Base-by-base conservation (phyloP, 2,888 invertebrate genomes). In the Dasysyrphus albostriatus region DNA sequence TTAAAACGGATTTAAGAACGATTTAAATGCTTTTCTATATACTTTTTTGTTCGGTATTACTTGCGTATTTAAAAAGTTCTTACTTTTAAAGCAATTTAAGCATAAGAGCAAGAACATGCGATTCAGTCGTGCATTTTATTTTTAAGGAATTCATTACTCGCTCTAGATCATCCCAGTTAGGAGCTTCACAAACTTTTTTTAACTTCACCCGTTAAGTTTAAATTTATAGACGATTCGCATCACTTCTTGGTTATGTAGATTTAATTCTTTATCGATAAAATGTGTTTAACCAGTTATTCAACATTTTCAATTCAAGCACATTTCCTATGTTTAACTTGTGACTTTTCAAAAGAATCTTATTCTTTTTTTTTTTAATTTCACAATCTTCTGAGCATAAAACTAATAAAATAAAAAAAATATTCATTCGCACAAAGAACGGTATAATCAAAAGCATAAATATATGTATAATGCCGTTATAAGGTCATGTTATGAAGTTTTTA, bases 371-470 rank as follows among this genome's bases (percentile, higher is more conserved):
- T 24, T 42, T 19, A 61, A 61, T 24, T 24, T 61, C 19, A 61
- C 29, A 63, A 63, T 24, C n/a, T 16, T 16, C 16, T 44, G 7
- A 29, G 29, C 34, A 42, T 63, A 29, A 42, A 24, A 24, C 32
- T 3, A n/a, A n/a, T 29, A 16, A 37, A 58, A 39, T 1, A 2
- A 34, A 14, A 5, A 34, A 49, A 34, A 4, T 32, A 67, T 34
- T 67, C 34, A 49, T 49, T 67, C 49, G 37, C 14, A 49, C 14
- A 16, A n/a, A 47, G 10, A 65, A 34, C 5, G 49, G 34, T 9
- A 67, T 67, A 67, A 67, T 49, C 14, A 49, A 49, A 67, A 67
- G 12, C 49, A 67, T 67, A 67, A 67, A 67, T 32, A 32, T 7
- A 67, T 32, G n/a, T 7, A 24, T 24, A 54, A 14, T 29, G 7